Evolutionary conservation across 2,113 vertebrate genomes (phyloP).

Genomic region (Egretta garzetta): DNA sequence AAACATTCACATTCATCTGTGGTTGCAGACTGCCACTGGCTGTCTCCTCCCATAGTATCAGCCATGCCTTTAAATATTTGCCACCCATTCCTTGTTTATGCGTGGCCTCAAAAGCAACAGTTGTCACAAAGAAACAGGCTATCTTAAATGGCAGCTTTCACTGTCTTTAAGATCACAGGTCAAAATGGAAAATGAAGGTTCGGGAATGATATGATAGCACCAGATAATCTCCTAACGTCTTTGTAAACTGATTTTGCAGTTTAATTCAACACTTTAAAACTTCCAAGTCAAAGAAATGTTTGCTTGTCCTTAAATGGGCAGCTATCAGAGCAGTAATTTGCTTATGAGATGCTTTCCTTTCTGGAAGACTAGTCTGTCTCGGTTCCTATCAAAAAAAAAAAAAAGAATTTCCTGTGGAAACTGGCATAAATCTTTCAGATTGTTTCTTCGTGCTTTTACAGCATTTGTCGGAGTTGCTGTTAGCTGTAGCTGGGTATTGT

Average conservation of each 20-base stretch:
- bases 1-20: not conserved
- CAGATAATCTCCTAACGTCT: not conserved
- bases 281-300: not conserved
- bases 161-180: constrained; percentile 31
- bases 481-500: constrained; percentile 17
- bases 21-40: constrained; percentile 23
- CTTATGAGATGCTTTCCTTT: constrained; percentile 41
- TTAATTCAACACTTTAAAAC: constrained; percentile 48
- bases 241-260: not conserved
- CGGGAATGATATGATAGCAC: not conserved
- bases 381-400: constrained; percentile 19
- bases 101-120: constrained; percentile 28
- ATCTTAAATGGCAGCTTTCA: constrained; percentile 20
- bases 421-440: not conserved
- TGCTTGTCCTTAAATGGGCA: constrained; percentile 25
- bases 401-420: constrained; percentile 59
- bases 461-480: not conserved
- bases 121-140: constrained; percentile 35
- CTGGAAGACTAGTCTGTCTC: not conserved
- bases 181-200: constrained; percentile 42
- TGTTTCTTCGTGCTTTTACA: not conserved
- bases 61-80: constrained; percentile 12
- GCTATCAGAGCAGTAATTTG: constrained; percentile 1
- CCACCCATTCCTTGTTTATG: not conserved
- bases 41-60: constrained; percentile 9